Evolutionary conservation across 2,113 vertebrate species (phyloP).

Genomic region (Crocuta crocuta): DNA sequence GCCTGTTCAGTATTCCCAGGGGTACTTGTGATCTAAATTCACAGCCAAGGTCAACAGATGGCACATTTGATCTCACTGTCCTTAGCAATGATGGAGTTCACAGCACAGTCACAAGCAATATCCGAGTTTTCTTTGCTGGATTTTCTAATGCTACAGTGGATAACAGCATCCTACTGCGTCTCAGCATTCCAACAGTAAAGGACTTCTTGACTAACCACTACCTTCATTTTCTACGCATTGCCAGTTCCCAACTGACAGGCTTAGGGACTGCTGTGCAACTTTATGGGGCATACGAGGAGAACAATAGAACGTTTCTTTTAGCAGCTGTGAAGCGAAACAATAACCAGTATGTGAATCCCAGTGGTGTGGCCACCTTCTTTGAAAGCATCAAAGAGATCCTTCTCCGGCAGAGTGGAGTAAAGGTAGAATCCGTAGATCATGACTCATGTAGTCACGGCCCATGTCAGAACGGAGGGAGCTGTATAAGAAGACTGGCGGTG

Average conservation of each 20-base stretch:
- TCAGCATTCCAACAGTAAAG: constrained; percentile 87
- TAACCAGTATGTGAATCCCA: constrained; percentile 95
- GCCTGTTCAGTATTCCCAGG: constrained; percentile 93
- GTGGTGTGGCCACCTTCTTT: constrained; percentile 97
- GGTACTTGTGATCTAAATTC: constrained; percentile 94
- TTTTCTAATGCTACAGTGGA: constrained; percentile 95
- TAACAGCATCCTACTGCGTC: constrained; percentile 95
- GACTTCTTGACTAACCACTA: constrained; percentile 96
- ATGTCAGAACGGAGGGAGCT: constrained; percentile 96
- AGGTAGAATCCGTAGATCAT: constrained; percentile 94
- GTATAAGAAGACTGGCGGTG: constrained; percentile 92
- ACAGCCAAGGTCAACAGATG: constrained; percentile 92
- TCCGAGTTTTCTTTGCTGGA: constrained; percentile 92
- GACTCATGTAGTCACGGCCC: constrained; percentile 94
- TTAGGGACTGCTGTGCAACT: constrained; percentile 94
- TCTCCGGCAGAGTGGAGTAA: constrained; percentile 94
- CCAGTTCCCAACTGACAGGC: constrained; percentile 94
- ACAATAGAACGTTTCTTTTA: constrained; percentile 95
- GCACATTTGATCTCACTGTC: constrained; percentile 93
- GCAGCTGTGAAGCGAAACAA: constrained; percentile 91
- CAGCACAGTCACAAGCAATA: constrained; percentile 90
- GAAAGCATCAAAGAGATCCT: constrained; percentile 96
- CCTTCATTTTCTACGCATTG: constrained; percentile 94
- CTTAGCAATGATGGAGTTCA: constrained; percentile 95
- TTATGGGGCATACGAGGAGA: constrained; percentile 92